These are phyloP conservation scores for Tychaedon coryphoeus DNA, from an alignment of 2,113 vertebrate species.

Conservation along the genomic window DNA sequence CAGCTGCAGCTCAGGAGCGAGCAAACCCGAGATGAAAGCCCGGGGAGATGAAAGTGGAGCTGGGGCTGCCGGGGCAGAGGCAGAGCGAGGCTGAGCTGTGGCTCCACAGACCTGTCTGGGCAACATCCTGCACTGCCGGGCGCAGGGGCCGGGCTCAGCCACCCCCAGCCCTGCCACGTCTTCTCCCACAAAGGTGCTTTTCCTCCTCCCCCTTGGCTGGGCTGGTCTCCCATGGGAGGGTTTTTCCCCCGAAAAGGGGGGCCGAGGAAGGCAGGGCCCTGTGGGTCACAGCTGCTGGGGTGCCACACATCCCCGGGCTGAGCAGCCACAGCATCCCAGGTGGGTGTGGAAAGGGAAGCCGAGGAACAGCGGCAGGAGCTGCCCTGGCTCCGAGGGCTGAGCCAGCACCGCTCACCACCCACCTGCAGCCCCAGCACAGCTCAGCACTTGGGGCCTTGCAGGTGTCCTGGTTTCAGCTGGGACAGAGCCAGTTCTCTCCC, in stretches of 20 bases:
- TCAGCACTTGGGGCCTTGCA: fast-evolving
- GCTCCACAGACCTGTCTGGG: background rate
- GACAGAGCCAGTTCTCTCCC: background rate
- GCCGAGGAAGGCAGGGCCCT: background rate
- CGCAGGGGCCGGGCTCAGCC: background rate
- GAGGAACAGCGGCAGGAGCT: background rate
- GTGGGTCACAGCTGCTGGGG: background rate
- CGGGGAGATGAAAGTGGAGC: background rate
- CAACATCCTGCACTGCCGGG: background rate
- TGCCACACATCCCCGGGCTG: fast-evolving
- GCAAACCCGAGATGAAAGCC: background rate
- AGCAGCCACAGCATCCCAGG: fast-evolving
- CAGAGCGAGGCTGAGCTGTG: background rate
- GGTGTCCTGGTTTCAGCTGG: background rate
- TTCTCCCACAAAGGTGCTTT: background rate
- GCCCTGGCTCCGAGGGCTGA: background rate
- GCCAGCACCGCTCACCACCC: fast-evolving
- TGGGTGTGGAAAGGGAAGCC: background rate
- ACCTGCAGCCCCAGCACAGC: background rate
- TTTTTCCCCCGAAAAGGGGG: no score
- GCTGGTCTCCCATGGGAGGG: fast-evolving
- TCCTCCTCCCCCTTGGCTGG: background rate
- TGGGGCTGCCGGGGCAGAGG: background rate
- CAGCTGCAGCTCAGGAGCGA: background rate
- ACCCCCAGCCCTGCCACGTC: background rate